A percentile compares a stretch with the other conserved stretches of the same genome.
Conservation (phyloP, 2,797 vertebrate species). For the Austrolebias charrua region DNA sequence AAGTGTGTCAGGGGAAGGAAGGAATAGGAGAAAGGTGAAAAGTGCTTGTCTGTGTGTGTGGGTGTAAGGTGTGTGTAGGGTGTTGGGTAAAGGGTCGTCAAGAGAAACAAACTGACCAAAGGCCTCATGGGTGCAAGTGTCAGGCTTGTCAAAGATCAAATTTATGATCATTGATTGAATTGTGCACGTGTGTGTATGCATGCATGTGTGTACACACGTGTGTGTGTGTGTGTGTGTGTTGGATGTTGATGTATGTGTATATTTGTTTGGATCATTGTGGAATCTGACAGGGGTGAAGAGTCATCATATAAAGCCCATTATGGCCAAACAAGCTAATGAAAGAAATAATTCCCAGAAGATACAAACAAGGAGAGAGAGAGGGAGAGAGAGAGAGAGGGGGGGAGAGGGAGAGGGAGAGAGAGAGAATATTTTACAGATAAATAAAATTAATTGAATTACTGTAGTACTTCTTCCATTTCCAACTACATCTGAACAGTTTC, state of each 20-base stretch:
- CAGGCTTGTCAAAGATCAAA: slow-evolving; percentile 76
- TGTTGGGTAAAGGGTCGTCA: slow-evolving; percentile 63
- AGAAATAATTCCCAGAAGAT: slow-evolving; percentile 58
- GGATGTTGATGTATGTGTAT: slow-evolving; percentile 52
- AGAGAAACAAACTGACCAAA: slow-evolving; percentile 62
- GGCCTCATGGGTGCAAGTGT: slow-evolving; percentile 69
- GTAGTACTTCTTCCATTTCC: too few species aligned
- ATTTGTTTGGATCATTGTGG: slow-evolving; percentile 57
- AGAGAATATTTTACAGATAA: too few species aligned
- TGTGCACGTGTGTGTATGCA: slow-evolving; percentile 18
- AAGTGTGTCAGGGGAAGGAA: slow-evolving; percentile 85
- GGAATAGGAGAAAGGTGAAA: slow-evolving; percentile 69
- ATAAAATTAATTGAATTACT: too few species aligned
- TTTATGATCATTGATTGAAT: slow-evolving; percentile 77
- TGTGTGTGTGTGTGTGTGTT: slow-evolving; percentile 13
- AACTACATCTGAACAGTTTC: too few species aligned
- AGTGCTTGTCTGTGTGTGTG: slow-evolving; percentile 29
- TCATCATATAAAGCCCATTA: slow-evolving; percentile 78
- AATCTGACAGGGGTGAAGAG: slow-evolving; percentile 74
- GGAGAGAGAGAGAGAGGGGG: too few species aligned
- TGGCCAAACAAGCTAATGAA: slow-evolving; percentile 62
- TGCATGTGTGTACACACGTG: too few species aligned
- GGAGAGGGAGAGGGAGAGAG: too few species aligned
- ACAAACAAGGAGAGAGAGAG: slow-evolving; percentile 4
- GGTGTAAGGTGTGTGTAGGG: background rate